These are phyloP conservation scores for Luffia ferchaultella DNA, from an alignment of 2,888 invertebrate species.

Conservation along the genomic window DNA sequence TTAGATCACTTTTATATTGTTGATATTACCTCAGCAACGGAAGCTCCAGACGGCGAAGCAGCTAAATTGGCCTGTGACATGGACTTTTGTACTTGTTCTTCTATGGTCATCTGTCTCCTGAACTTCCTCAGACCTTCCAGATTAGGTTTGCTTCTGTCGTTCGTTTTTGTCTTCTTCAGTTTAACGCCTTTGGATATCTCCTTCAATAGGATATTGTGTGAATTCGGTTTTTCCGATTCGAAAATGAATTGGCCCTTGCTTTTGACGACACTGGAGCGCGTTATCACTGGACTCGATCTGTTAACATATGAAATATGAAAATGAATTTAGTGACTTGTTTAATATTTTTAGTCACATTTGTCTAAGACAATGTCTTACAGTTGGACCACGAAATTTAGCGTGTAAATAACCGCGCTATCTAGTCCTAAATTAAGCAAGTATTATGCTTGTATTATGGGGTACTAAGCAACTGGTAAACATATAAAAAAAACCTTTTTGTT, in stretches of 20 bases:
- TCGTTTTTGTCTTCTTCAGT: conserved; percentile 79
- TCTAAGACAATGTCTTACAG: too few relatives aligned
- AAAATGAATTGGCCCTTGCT: conserved; percentile 84
- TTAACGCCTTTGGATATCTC: conserved; percentile 82
- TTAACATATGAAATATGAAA: conserved; percentile 11
- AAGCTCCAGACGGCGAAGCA: conserved; percentile 51
- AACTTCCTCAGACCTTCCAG: conserved; percentile 86
- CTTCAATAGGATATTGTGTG: conserved; percentile 81
- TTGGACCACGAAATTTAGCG: too few relatives aligned
- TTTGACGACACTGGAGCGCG: conserved; percentile 67
- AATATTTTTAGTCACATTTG: too few relatives aligned
- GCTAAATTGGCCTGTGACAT: conserved; percentile 73
- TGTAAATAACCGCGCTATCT: too few relatives aligned
- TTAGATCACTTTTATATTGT: too few relatives aligned
- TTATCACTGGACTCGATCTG: conserved; percentile 70
- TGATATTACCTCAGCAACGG: conserved; percentile 40
- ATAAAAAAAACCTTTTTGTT: too few relatives aligned
- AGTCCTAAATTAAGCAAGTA: too few relatives aligned
- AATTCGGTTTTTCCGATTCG: conserved; percentile 83
- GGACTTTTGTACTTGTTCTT: conserved; percentile 87
- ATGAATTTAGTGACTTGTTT: conserved; percentile 9
- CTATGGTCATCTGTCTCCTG: conserved; percentile 88
- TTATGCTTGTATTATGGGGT: too few relatives aligned
- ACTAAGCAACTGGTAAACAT: too few relatives aligned
- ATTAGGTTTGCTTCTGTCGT: conserved; percentile 87